Percentiles rank a stretch among this genome's conserved stretches.
Evolutionary conservation across 2,113 vertebrate species (phyloP).

Genomic region (Lophura nycthemera): DNA sequence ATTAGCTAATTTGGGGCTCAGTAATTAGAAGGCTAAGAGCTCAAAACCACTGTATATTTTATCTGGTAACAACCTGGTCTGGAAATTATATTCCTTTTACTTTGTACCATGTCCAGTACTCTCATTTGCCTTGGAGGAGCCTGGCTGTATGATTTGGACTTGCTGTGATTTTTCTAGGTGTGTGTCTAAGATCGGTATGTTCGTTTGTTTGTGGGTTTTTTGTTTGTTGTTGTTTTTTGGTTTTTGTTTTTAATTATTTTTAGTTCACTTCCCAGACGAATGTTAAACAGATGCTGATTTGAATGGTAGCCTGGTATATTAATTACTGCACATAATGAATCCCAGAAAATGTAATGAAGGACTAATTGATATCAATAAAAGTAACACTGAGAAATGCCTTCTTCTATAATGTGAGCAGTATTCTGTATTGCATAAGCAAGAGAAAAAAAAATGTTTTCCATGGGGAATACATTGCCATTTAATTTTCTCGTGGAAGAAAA

Average conservation of each 20-base stretch:
- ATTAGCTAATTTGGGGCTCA: background rate
- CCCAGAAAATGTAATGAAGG: constrained; percentile 26
- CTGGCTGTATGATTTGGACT: background rate
- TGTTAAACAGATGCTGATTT: background rate
- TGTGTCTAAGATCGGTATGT: background rate
- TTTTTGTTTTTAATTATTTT: background rate
- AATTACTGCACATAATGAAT: constrained; percentile 43
- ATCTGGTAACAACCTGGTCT: background rate
- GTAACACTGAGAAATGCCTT: background rate
- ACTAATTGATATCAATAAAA: constrained; percentile 52
- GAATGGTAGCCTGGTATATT: constrained; percentile 11
- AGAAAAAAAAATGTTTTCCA: background rate
- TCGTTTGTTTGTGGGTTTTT: background rate
- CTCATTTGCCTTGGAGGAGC: background rate
- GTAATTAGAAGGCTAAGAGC: background rate
- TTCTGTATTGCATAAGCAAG: background rate
- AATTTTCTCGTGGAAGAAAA: background rate
- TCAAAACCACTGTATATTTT: background rate
- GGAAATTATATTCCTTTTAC: background rate
- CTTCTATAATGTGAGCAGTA: background rate
- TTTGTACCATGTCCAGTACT: background rate
- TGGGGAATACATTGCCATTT: background rate
- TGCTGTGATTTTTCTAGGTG: background rate
- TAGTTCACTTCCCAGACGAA: background rate
- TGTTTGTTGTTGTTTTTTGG: background rate